Evolutionary conservation across 2,113 vertebrate genomes (phyloP).

Genomic region (Limanda limanda): DNA sequence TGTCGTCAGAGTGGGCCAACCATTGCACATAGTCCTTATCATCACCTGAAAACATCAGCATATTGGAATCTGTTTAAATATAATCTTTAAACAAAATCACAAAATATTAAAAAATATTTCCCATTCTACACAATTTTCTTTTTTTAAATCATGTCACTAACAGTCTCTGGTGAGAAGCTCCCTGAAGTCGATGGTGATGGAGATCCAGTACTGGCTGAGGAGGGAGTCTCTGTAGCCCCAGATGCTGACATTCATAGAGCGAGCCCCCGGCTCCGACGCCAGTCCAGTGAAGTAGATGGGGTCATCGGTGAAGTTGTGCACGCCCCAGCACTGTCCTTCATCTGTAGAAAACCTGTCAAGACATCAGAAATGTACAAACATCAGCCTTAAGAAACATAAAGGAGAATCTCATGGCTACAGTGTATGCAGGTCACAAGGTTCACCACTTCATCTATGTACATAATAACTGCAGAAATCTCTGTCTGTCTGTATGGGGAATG

Average conservation of each 20-base stretch:
- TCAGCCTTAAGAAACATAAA: not conserved
- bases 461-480: too few relatives aligned
- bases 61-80: not conserved
- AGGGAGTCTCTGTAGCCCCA: conserved; percentile 90
- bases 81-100: too few relatives aligned
- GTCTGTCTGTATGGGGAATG: not conserved
- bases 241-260: conserved; percentile 93
- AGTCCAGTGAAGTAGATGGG: conserved; percentile 91
- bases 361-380: not conserved
- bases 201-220: conserved; percentile 87
- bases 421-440: too few relatives aligned
- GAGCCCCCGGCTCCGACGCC: conserved; percentile 92
- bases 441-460: too few relatives aligned
- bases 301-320: conserved; percentile 84
- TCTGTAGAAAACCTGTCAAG: conserved; percentile 92
- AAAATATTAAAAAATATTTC: too few relatives aligned
- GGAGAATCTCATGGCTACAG: not conserved
- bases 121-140: too few relatives aligned
- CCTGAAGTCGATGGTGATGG: conserved; percentile 93
- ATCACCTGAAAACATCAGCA: conserved; percentile 72
- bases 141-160: conserved; percentile 68
- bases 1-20: conserved; percentile 93
- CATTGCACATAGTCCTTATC: conserved; percentile 91
- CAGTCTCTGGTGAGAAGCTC: conserved; percentile 90
- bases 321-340: conserved; percentile 94